Evolutionary conservation across 2,113 vertebrate genomes (phyloP), one percentile per base, ranked within the genome.

Genomic region (Lota lota): DNA sequence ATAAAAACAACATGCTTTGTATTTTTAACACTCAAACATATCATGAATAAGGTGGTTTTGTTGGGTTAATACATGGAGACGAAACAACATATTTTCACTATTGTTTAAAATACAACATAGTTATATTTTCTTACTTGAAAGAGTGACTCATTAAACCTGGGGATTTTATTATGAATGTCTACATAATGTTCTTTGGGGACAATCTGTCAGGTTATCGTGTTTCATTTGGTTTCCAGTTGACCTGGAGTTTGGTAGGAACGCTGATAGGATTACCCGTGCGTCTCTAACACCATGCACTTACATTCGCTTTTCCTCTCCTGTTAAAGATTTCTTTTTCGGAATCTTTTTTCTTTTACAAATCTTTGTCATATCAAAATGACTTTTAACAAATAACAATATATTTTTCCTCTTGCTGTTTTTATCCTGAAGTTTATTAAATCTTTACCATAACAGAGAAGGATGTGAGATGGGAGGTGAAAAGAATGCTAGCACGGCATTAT

Each of bases 101-200:
- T 78, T 66, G 72, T 83, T 87, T 82, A 77, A 82, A 68, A 54
- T 85, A 74, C 66, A 63, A 84, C 83, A 79, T 81, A 69, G 65
- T 82, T 88, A 84, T 91, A 91, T 91, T 90, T 90, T 89, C 82
- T 89, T 91, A 89, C 81, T 79, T 76, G 71, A 64, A 78, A 84
- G 80, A 81, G 74, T 75, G 68, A 79, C 22, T 70, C 75, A 79
- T 87, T 83, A 62, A 81, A 85, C 68, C 64, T 61, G 70, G 75
- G 78, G 75, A 79, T 80, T 85, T 86, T 88, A 79, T 85, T 83
- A 84, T 81, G 56, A 79, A 88, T 85, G 82, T 83, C 78, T 69
- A 50, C 76, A 75, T 77, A 65, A 66, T 67, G 36, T 83, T 86
- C 40, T 47, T 89, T 87, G 40, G 40, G 40, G 40, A 14, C 3